These are phyloP conservation scores for Chrysoperla carnea DNA, from an alignment of 1,140 invertebrate genomes.

Conservation along the genomic window DNA sequence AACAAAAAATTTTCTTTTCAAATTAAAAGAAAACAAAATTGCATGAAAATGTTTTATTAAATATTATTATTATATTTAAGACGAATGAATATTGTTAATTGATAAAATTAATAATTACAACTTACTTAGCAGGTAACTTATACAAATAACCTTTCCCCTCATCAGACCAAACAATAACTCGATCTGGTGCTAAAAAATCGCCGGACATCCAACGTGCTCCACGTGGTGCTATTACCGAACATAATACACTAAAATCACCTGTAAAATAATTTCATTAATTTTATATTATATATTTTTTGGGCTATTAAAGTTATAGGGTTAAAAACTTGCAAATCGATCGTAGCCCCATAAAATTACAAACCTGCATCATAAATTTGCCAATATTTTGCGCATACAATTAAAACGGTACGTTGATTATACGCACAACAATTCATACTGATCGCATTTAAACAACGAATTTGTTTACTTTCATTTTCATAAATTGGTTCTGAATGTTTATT, in stretches of 20 bases:
- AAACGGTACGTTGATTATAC: slow-evolving; percentile 89
- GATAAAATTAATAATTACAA: no score
- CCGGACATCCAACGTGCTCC: slow-evolving; percentile 89
- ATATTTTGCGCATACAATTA: slow-evolving; percentile 91
- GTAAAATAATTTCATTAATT: slow-evolving; percentile 16
- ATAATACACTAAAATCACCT: slow-evolving; percentile 92
- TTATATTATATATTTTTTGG: background rate
- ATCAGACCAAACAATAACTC: slow-evolving; percentile 84
- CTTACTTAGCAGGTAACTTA: slow-evolving; percentile 88
- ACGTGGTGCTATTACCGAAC: slow-evolving; percentile 63
- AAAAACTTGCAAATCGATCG: background rate
- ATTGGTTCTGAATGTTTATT: slow-evolving; percentile 72
- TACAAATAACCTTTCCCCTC: slow-evolving; percentile 89
- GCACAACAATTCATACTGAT: slow-evolving; percentile 84
- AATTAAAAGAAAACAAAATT: no score
- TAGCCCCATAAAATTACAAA: slow-evolving; percentile 13
- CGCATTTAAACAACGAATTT: slow-evolving; percentile 86
- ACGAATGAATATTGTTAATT: no score
- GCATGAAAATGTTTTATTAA: no score
- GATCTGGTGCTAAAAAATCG: slow-evolving; percentile 78
- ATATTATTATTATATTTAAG: no score
- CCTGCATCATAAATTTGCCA: slow-evolving; percentile 84
- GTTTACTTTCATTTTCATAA: slow-evolving; percentile 96
- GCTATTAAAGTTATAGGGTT: background rate
- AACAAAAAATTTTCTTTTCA: no score